Evolutionary conservation across 1,140 invertebrate species (phyloP).

Genomic region (Ceratosolen fusciceps): DNA sequence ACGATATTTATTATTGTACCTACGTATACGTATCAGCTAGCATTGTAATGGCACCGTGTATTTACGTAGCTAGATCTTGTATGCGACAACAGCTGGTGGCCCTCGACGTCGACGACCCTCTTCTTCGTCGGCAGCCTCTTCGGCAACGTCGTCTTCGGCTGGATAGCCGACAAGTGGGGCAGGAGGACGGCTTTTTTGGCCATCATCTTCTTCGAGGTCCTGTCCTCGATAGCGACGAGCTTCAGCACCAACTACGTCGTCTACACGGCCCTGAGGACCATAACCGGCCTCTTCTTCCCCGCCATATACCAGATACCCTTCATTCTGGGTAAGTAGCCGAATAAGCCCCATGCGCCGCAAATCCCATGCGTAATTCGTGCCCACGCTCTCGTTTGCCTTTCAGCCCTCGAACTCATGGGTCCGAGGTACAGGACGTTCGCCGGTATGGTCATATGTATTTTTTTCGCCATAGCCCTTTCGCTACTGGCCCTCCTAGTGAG

Average conservation of each 20-base stretch:
- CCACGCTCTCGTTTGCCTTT: constrained; percentile 44
- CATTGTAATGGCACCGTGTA: constrained; percentile 68
- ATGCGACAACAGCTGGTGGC: constrained; percentile 78
- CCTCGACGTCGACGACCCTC: constrained; percentile 76
- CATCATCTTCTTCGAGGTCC: constrained; percentile 78
- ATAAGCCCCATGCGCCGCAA: neutral
- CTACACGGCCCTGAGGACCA: constrained; percentile 76
- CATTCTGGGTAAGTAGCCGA: constrained; percentile 73
- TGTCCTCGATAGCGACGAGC: constrained; percentile 78
- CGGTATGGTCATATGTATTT: constrained; percentile 78
- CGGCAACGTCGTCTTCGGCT: constrained; percentile 80
- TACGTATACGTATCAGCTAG: too few species aligned
- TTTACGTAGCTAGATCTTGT: constrained; percentile 78
- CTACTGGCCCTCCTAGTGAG: constrained; percentile 75
- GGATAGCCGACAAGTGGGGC: constrained; percentile 81
- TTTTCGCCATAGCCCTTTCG: constrained; percentile 79
- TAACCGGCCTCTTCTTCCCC: constrained; percentile 80
- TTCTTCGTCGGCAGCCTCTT: constrained; percentile 81
- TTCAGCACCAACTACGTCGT: constrained; percentile 79
- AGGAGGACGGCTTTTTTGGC: constrained; percentile 79
- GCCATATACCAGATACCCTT: constrained; percentile 81
- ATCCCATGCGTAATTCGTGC: too few species aligned
- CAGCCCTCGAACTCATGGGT: constrained; percentile 78
- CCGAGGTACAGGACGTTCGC: constrained; percentile 78
- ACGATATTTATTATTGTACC: too few species aligned